phyloP scores from a whole-genome alignment of 1,140 invertebrate genomes.

The Sitobion miscanthi region DNA sequence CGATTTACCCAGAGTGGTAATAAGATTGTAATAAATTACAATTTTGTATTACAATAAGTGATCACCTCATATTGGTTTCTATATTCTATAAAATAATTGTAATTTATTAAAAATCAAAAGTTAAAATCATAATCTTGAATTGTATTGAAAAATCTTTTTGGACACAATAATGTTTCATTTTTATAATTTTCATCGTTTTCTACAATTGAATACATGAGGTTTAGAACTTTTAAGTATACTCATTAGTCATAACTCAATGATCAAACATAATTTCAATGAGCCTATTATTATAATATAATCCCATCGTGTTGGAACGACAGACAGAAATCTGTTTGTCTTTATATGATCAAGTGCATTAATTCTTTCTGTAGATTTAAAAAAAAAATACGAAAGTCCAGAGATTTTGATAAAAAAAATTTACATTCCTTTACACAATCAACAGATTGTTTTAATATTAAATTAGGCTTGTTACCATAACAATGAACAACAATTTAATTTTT shows the following conservation, averaged over 20 bases:
- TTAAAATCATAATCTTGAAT: slow-evolving; percentile 40
- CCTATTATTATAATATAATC: slow-evolving; percentile 52
- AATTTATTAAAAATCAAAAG: neutral
- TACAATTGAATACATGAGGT: slow-evolving; percentile 3
- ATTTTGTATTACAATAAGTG: slow-evolving; percentile 12
- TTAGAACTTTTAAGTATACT: slow-evolving; percentile 32
- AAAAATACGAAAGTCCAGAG: slow-evolving; percentile 54
- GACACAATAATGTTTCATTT: slow-evolving; percentile 30
- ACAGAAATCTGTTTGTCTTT: slow-evolving; percentile 51
- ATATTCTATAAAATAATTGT: too few relatives aligned
- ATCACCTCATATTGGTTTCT: too few relatives aligned
- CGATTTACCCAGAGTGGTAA: neutral
- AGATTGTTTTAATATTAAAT: slow-evolving; percentile 59
- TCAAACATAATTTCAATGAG: slow-evolving; percentile 27
- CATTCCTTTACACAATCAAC: slow-evolving; percentile 57
- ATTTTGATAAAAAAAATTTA: slow-evolving; percentile 57
- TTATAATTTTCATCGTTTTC: slow-evolving; percentile 46
- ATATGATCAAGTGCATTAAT: slow-evolving; percentile 21
- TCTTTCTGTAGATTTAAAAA: slow-evolving; percentile 58
- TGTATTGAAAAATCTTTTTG: slow-evolving; percentile 13
- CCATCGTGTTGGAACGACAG: slow-evolving; percentile 39
- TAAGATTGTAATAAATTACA: neutral
- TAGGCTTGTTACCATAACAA: slow-evolving; percentile 58
- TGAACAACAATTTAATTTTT: slow-evolving; percentile 58
- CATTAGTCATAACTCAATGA: too few relatives aligned